These are phyloP conservation scores for Melipona bicolor DNA, from an alignment of 2,888 invertebrate genomes.

Conservation along the genomic window DNA sequence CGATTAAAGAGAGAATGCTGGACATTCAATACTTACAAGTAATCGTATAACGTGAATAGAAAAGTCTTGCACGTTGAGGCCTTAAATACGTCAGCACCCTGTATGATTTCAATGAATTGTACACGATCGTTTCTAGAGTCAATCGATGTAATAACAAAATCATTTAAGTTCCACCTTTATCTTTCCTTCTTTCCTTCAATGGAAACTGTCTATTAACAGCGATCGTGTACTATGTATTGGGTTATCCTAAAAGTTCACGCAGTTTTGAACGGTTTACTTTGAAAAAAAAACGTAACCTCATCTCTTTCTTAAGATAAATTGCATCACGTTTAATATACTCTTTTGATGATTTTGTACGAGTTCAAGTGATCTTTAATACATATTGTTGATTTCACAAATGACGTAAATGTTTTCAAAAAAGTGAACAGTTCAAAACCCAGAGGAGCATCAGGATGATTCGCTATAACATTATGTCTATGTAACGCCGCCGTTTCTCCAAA, in stretches of 20 bases:
- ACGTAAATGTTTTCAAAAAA: background rate
- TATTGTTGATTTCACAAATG: background rate
- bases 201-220: background rate
- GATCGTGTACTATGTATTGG: background rate
- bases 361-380: too few relatives aligned
- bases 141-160: slow-evolving; percentile 17
- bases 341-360: too few relatives aligned
- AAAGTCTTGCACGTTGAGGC: slow-evolving; percentile 39
- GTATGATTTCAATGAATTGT: slow-evolving; percentile 28
- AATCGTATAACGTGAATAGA: slow-evolving; percentile 38
- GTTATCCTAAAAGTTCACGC: background rate
- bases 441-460: background rate
- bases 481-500: slow-evolving; percentile 43
- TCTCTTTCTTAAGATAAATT: background rate
- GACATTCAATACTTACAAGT: slow-evolving; percentile 34
- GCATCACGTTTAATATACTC: too few relatives aligned
- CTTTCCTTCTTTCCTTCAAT: background rate
- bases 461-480: background rate
- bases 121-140: background rate
- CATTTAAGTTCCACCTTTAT: background rate
- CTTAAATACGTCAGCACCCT: slow-evolving; percentile 54
- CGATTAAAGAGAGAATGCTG: slow-evolving; percentile 30
- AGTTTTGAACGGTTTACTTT: background rate
- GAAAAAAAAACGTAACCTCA: background rate
- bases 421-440: background rate